Conservation (phyloP, 2,113 vertebrate genomes). For the Semnornis frantzii region DNA sequence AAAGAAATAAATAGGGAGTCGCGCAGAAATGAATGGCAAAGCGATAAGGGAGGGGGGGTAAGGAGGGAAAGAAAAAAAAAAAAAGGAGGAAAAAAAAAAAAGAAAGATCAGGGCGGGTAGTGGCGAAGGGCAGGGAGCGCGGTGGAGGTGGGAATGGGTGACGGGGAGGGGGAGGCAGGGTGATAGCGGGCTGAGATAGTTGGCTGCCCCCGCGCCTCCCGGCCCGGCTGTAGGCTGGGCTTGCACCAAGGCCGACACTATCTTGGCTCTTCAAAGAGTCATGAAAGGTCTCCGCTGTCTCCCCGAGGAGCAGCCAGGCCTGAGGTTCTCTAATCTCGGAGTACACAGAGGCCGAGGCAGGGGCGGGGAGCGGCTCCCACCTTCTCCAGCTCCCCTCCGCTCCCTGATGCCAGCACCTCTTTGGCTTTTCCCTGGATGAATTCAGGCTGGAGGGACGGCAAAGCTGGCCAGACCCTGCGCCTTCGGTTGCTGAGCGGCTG, state of each 20-base stretch:
- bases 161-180: neutral
- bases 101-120: neutral
- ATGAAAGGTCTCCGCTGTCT: constrained; percentile 31
- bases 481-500: neutral
- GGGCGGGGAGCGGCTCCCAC: neutral
- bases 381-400: neutral
- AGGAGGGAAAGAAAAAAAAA: rapidly evolving
- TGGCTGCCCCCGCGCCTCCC: constrained; percentile 18
- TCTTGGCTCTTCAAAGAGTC: constrained; percentile 63
- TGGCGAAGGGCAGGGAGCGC: neutral
- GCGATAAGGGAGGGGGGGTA: neutral
- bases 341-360: neutral
- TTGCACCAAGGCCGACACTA: constrained; percentile 26
- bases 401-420: neutral
- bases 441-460: neutral
- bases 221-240: constrained; percentile 4
- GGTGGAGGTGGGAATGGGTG: neutral
- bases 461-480: neutral
- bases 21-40: neutral
- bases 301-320: neutral
- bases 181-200: constrained; percentile 33
- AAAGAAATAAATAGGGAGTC: neutral
- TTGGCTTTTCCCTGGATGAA: neutral
- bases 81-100: rapidly evolving
- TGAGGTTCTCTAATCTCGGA: constrained; percentile 9